Percentiles rank a stretch among this genome's conserved stretches.
phyloP scores from a whole-genome alignment of 2,797 vertebrate genomes.

The Carcharodon carcharias region DNA sequence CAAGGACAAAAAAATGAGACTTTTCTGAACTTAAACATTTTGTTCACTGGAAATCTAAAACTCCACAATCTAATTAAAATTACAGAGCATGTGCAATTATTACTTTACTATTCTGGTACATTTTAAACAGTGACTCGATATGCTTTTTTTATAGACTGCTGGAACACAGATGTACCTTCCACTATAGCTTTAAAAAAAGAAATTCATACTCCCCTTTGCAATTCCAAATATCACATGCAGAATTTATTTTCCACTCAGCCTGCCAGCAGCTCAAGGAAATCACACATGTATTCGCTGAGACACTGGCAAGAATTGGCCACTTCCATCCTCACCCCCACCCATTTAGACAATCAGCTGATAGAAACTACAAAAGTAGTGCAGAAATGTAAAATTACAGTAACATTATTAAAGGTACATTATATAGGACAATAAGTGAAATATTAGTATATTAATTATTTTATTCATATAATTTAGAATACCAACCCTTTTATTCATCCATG shows the following conservation, averaged over 20 bases:
- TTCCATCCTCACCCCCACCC: not conserved
- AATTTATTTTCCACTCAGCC: not conserved
- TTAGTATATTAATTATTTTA: not conserved
- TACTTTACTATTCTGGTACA: not conserved
- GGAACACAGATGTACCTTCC: not conserved
- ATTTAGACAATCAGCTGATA: not conserved
- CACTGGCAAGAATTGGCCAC: not conserved
- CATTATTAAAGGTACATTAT: not conserved
- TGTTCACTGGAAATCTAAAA: not conserved
- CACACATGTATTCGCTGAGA: not conserved
- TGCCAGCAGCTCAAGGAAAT: slow-evolving; percentile 14
- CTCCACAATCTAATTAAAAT: not conserved
- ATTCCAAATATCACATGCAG: slow-evolving; percentile 6
- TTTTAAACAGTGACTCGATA: not conserved
- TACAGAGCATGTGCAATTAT: not conserved
- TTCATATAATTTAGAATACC: not conserved
- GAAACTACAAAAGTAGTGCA: not conserved
- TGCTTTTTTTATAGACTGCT: not conserved
- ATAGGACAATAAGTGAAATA: not conserved
- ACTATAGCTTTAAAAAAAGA: not conserved
- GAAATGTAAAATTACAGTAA: not conserved
- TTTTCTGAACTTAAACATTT: not conserved
- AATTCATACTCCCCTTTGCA: not conserved
- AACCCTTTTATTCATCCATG: not conserved
- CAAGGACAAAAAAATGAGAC: not conserved